A percentile compares a stretch with the other conserved stretches of the same genome.
Conservation (phyloP, 2,797 vertebrate species). For the Linurgus olivaceus region DNA sequence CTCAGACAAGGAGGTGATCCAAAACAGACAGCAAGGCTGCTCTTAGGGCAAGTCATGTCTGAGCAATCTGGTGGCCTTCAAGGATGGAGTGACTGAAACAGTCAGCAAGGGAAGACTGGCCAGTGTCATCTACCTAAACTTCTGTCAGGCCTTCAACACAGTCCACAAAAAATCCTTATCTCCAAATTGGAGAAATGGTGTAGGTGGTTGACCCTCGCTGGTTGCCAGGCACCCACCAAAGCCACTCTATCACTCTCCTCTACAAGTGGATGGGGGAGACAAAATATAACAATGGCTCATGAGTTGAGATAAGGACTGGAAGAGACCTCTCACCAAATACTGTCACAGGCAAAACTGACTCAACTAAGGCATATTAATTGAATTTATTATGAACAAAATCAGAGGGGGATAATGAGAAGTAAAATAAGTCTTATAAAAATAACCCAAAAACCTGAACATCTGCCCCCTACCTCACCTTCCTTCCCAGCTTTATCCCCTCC, state of each 20-base stretch:
- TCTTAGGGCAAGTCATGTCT: background rate
- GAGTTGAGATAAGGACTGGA: background rate
- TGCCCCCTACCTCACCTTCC: background rate
- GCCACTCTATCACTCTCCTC: background rate
- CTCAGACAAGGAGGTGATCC: background rate
- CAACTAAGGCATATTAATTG: background rate
- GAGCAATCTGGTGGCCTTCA: background rate
- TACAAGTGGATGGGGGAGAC: background rate
- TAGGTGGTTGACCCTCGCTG: background rate
- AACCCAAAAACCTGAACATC: fast-evolving
- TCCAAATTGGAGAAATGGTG: background rate
- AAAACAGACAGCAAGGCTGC: background rate
- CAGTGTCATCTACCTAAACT: background rate
- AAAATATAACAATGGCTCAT: background rate
- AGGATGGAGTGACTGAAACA: background rate
- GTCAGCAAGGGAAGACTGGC: background rate
- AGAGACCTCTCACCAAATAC: background rate
- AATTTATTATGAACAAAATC: background rate
- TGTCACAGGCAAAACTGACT: background rate
- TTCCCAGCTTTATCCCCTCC: background rate
- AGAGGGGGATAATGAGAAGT: background rate
- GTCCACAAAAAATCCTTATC: background rate
- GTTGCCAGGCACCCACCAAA: background rate
- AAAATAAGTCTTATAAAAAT: background rate
- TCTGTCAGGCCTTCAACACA: background rate